A percentile compares a stretch with the other conserved stretches of the same genome.
These are phyloP conservation scores for Tragelaphus oryx DNA, from an alignment of 2,797 vertebrate species.

Conservation along the genomic window DNA sequence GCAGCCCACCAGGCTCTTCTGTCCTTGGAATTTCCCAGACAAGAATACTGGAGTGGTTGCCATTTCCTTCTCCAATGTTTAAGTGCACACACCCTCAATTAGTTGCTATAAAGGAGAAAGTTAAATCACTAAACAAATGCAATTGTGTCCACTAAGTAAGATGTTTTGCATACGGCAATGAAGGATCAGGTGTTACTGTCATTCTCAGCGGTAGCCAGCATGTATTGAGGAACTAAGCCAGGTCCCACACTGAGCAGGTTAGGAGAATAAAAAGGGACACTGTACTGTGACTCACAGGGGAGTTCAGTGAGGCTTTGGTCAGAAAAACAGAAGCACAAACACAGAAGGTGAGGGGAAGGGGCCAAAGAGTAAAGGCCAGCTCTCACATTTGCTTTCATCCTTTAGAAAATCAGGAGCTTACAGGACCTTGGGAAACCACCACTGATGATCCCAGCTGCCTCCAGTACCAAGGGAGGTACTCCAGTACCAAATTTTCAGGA, in stretches of 20 bases:
- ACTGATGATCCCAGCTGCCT: background rate
- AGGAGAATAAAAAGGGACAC: background rate
- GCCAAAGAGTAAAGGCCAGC: background rate
- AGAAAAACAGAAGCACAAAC: background rate
- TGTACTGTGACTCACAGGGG: background rate
- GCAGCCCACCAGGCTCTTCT: background rate
- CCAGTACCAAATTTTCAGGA: background rate
- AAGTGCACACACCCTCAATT: background rate
- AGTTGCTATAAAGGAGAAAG: background rate
- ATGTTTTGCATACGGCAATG: background rate
- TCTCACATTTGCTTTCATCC: background rate
- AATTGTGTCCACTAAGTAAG: background rate
- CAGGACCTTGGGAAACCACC: background rate
- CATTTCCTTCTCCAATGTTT: background rate
- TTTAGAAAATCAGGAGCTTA: background rate
- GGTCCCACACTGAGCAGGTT: background rate
- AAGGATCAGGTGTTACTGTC: background rate
- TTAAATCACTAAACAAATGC: background rate
- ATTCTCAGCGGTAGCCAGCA: background rate
- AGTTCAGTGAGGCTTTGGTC: background rate
- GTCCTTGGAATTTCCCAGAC: background rate
- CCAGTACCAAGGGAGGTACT: background rate
- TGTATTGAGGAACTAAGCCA: background rate
- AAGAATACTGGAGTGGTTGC: background rate
- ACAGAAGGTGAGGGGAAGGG: background rate